phyloP scores from a whole-genome alignment of 2,113 vertebrate species.

The Calyptommatus sinebrachiatus region DNA sequence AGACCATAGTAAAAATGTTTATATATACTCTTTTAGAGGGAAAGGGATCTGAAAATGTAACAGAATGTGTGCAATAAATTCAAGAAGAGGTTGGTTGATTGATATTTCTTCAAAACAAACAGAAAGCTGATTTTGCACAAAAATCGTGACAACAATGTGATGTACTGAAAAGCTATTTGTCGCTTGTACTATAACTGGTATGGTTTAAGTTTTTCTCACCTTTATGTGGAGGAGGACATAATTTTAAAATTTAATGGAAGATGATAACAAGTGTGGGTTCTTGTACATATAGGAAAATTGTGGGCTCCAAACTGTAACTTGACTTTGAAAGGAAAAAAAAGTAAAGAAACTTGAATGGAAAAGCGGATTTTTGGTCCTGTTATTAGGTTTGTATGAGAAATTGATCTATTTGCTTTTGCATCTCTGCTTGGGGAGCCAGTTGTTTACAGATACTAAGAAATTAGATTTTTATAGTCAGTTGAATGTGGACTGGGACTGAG shows the following conservation, averaged over 20 bases:
- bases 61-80: background rate
- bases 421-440: conserved; percentile 28
- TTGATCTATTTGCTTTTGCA: conserved; percentile 55
- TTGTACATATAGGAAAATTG: conserved; percentile 42
- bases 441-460: conserved; percentile 47
- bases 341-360: conserved; percentile 37
- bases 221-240: conserved; percentile 42
- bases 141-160: background rate
- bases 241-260: conserved; percentile 56
- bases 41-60: background rate
- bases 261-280: conserved; percentile 40
- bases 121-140: background rate
- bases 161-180: background rate
- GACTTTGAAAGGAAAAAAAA: conserved; percentile 12
- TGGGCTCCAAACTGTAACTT: conserved; percentile 28
- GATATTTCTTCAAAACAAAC: background rate
- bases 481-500: conserved; percentile 20
- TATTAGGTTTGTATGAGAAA: conserved; percentile 16
- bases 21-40: too few species aligned
- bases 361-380: conserved; percentile 10
- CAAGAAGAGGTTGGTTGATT: background rate
- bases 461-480: conserved; percentile 3
- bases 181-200: background rate
- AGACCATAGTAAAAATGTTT: background rate
- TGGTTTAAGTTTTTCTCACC: conserved; percentile 18